Evolutionary conservation across 2,797 vertebrate genomes (phyloP).

Genomic region (Acanthiza pusilla): DNA sequence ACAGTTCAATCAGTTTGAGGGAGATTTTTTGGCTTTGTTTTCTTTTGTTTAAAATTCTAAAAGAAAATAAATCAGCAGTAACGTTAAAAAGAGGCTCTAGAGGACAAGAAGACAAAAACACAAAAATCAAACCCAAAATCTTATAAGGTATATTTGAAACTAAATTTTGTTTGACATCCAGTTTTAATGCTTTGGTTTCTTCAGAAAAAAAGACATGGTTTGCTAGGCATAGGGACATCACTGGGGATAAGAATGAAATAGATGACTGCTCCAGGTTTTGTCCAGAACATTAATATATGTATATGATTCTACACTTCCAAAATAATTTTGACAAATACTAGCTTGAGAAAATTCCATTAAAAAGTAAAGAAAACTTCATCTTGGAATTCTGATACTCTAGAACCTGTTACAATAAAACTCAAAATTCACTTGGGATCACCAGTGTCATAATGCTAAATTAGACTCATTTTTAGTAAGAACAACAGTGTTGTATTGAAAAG

Average conservation of each 20-base stretch:
- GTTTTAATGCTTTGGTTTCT: not conserved
- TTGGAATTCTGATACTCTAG: not conserved
- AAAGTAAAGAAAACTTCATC: not conserved
- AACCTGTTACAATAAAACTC: not conserved
- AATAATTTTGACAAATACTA: not conserved
- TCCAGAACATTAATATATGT: not conserved
- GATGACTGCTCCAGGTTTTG: not conserved
- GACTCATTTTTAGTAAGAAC: rapidly evolving
- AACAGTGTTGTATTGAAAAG: not conserved
- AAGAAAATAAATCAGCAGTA: not conserved
- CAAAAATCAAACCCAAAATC: not conserved
- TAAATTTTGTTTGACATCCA: not conserved
- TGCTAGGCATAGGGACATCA: too few species aligned
- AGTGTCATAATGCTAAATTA: not conserved
- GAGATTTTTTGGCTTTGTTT: not conserved
- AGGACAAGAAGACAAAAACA: not conserved
- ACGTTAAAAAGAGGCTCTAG: not conserved
- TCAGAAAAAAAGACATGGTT: not conserved
- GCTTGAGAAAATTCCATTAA: not conserved
- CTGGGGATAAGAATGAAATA: not conserved
- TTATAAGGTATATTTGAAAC: not conserved
- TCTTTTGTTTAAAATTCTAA: not conserved
- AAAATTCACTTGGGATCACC: not conserved
- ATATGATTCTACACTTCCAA: not conserved
- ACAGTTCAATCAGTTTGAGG: not conserved